Conservation (phyloP, 1,140 invertebrate species). For the honey bee (Apis mellifera) region DNA sequence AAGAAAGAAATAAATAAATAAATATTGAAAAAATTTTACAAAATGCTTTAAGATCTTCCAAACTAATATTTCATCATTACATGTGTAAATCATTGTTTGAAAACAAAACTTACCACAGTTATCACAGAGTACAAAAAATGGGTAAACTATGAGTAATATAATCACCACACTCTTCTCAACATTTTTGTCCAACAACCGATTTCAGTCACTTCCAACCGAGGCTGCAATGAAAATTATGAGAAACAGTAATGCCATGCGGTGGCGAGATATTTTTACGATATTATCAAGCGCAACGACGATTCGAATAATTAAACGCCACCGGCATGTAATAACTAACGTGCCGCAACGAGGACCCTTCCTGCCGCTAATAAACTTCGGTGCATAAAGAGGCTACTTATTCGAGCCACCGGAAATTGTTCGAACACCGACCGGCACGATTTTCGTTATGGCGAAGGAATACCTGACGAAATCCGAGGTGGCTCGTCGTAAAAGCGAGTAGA, state of each 20-base stretch:
- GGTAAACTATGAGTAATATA: not conserved
- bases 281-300: conserved; percentile 15
- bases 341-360: conserved; percentile 21
- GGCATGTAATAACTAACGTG: conserved; percentile 40
- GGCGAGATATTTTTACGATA: conserved; percentile 38
- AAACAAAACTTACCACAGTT: not conserved
- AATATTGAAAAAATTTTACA: no score
- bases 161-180: not conserved
- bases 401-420: conserved; percentile 18
- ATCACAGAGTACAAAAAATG: not conserved
- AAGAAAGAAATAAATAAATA: no score
- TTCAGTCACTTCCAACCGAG: not conserved
- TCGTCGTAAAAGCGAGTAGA: conserved; percentile 64
- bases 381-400: conserved; percentile 20
- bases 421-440: not conserved
- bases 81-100: no score
- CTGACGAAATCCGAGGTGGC: conserved; percentile 64
- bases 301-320: conserved; percentile 42
- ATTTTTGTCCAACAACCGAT: not conserved
- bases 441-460: conserved; percentile 10
- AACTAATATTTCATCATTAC: no score
- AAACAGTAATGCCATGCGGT: conserved; percentile 24
- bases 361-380: conserved; percentile 45
- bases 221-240: conserved; percentile 34
- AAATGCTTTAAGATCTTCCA: no score